Conservation (phyloP, 2,113 vertebrate genomes). For the Forbesichthys papilliferus region DNA sequence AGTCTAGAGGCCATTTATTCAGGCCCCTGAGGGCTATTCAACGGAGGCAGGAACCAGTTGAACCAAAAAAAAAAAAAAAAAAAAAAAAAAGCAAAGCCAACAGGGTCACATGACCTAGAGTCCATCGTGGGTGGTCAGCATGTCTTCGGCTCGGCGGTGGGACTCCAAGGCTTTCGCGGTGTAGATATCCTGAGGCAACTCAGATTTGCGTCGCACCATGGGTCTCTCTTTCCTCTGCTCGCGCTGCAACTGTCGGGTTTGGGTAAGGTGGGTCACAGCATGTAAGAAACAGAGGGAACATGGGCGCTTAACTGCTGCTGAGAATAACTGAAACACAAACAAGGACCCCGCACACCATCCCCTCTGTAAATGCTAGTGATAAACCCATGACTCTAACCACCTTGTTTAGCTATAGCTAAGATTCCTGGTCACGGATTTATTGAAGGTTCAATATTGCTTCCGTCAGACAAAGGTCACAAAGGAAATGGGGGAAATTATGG, state of each 20-base stretch:
- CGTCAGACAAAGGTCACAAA: too few species aligned
- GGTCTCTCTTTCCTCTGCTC: slow-evolving; percentile 91
- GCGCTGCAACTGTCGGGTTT: slow-evolving; percentile 79
- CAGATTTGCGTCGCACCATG: slow-evolving; percentile 91
- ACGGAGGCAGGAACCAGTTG: slow-evolving; percentile 39
- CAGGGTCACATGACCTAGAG: slow-evolving; percentile 70
- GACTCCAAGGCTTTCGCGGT: slow-evolving; percentile 98
- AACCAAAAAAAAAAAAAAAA: background rate
- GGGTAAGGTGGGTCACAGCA: background rate
- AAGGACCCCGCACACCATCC: too few species aligned
- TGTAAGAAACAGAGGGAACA: background rate
- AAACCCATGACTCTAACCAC: too few species aligned
- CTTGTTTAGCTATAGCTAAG: too few species aligned
- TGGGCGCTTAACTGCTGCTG: background rate
- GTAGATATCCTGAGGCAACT: slow-evolving; percentile 98
- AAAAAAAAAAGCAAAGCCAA: slow-evolving; percentile 19
- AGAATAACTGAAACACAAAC: too few species aligned
- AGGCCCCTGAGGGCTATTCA: slow-evolving; percentile 15
- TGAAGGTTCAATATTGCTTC: too few species aligned
- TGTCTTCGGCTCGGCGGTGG: slow-evolving; percentile 90
- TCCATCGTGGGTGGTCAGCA: slow-evolving; percentile 86
- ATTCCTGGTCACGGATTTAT: too few species aligned
- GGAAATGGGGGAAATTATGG: too few species aligned
- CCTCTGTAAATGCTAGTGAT: too few species aligned
- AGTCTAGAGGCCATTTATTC: slow-evolving; percentile 43